These are phyloP conservation scores for Blennius ocellaris DNA, from an alignment of 2,113 vertebrate species.

Conservation along the genomic window DNA sequence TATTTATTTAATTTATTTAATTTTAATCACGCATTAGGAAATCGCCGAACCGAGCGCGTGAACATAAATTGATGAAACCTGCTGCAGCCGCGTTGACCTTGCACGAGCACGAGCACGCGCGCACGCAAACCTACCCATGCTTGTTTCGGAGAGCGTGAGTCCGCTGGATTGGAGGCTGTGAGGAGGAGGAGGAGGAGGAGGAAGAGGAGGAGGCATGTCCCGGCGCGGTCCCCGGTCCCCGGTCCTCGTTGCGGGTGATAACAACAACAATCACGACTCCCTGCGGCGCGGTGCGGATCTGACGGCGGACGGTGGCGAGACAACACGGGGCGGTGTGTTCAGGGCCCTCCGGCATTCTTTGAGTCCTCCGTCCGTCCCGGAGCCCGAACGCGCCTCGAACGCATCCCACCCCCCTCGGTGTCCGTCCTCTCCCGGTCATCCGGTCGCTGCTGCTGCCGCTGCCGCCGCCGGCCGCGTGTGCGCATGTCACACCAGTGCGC, in stretches of 20 bases:
- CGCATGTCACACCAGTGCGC: constrained; percentile 69
- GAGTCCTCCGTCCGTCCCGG: constrained; percentile 29
- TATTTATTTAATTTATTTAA: too few species aligned
- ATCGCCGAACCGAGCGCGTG: too few species aligned
- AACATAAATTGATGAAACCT: not conserved
- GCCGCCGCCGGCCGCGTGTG: constrained; percentile 46
- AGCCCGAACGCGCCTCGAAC: constrained; percentile 35
- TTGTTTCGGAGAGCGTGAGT: constrained; percentile 78
- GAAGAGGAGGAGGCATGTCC: constrained; percentile 75
- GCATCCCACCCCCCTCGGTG: constrained; percentile 56
- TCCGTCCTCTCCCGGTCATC: constrained; percentile 33
- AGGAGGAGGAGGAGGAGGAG: constrained; percentile 62
- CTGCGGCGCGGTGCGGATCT: constrained; percentile 18
- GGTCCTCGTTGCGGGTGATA: not conserved
- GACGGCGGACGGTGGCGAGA: constrained; percentile 23
- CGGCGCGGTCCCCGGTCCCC: too few species aligned
- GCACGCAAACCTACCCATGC: constrained; percentile 81
- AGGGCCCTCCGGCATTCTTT: constrained; percentile 60
- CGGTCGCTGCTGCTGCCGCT: constrained; percentile 30
- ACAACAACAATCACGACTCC: constrained; percentile 48
- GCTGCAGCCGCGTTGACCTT: constrained; percentile 79
- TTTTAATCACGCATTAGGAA: too few species aligned
- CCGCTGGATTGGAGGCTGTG: constrained; percentile 80
- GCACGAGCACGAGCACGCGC: constrained; percentile 40
- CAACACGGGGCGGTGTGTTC: constrained; percentile 12